Conservation (phyloP, 2,888 invertebrate genomes). For the Apeira syringaria region DNA sequence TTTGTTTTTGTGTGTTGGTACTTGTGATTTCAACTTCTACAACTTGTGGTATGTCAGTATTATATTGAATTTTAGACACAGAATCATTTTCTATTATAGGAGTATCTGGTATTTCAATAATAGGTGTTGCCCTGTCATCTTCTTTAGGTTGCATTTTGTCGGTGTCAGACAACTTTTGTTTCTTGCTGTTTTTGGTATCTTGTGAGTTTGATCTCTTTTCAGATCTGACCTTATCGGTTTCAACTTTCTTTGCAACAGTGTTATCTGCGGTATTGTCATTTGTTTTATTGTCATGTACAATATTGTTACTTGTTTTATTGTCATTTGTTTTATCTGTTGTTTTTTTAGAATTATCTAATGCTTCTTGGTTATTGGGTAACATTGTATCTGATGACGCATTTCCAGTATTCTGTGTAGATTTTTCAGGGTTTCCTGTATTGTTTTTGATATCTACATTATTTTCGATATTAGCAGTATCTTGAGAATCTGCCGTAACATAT, state of each 20-base stretch:
- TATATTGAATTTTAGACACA: neutral
- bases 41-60: constrained; percentile 10
- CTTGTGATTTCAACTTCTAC: constrained; percentile 22
- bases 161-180: constrained; percentile 12
- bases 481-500: constrained; percentile 5
- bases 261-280: constrained; percentile 20
- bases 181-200: constrained; percentile 15
- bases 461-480: neutral
- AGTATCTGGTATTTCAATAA: constrained; percentile 28
- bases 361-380: constrained; percentile 73
- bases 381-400: constrained; percentile 52
- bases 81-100: constrained; percentile 13
- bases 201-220: constrained; percentile 23
- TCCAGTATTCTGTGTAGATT: constrained; percentile 35
- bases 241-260: constrained; percentile 9
- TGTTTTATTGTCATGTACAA: no score
- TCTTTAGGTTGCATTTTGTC: constrained; percentile 7
- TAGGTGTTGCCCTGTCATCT: constrained; percentile 2
- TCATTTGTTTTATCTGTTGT: constrained; percentile 17
- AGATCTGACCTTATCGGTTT: constrained; percentile 10
- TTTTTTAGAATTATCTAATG: constrained; percentile 32
- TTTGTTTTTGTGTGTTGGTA: constrained; percentile 18
- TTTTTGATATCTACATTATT: constrained; percentile 11
- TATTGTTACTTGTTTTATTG: constrained; percentile 20
- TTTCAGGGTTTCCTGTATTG: neutral